Evolutionary conservation across 2,797 vertebrate genomes (phyloP), one percentile per base, ranked within the genome.

Genomic region (Neosilurus hyrtlii): DNA sequence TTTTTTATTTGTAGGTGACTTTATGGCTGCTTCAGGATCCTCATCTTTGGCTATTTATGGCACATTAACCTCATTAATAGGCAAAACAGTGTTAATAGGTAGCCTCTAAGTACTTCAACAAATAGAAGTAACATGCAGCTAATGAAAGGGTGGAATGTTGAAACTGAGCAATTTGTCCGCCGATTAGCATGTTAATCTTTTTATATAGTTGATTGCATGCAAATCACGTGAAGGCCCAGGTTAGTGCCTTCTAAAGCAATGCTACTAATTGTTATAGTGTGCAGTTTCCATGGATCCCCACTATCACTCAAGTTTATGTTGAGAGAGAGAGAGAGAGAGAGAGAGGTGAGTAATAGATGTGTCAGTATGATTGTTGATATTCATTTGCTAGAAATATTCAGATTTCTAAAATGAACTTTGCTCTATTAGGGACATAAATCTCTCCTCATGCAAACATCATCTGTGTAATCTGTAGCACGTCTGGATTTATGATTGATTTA

Each of bases 401-500:
- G 26, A 81, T 76, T 81, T 81, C 20, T 22, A 49, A 66, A 84
- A 43, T 51, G 37, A 61, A 61, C 59, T 37, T 75, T 59, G 56
- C 10, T 30, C 65, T 67, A 59, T 78, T 59, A 78, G 26, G 11
- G 20, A 62, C 62, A 56, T 76, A 62, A 35, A 81, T 84, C 65
- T 11, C 57, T 43, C 49, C 49, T 9, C 16, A 68, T 68, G 83
- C 72, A 35, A 68, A 57, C 24, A 76, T 65, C 20, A 11, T 79
- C 68, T 51, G 16, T 59, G 51, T 49, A 67, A 18, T 82, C 51
- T 62, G 59, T 54, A 65, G 59, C 75, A 43, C 24, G 18, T 76
- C 62, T 24, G 63, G 52, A 15, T 79, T 82, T 79, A 56, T 73
- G 63, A 79, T 43, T 26, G 65, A 86, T 83, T 70, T 57, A 49